Evolutionary conservation across 2,113 vertebrate species (phyloP), one percentile per base, ranked within the genome.

Genomic region (Psittacula cyanocephala): DNA sequence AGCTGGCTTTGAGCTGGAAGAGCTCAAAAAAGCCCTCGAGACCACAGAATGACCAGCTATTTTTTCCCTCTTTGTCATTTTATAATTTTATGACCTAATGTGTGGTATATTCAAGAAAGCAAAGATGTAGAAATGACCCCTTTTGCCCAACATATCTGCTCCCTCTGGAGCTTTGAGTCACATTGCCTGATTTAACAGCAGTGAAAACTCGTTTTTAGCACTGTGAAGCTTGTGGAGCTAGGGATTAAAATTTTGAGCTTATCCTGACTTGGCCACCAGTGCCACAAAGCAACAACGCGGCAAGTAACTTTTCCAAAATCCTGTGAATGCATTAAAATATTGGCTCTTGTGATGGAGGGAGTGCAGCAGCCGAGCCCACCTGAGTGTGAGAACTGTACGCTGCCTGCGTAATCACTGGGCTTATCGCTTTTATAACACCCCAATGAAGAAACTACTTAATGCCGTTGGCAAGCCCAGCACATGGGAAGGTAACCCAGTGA

Each of bases 41-140:
- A 91, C 75, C 84, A 84, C 72, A 95, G 60, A 96, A 88, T 12
- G 6, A 67, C 59, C 52, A 91, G 52, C 44, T 89, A 70, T 88
- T 81, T 95, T 83, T 81, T 62, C 67, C 43, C 31, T 74, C 89
- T 93, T 97, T 96, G 84, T 94, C 82, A 75, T 86, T 81, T 87
- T 88, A 87, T 69, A 93, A 85, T 85, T 72, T 91, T 89, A 94
- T n/a, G 69, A 77, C 85, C 53, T 74, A 41, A 68, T 63, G 63
- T 19, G 64, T 75, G 57, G 62, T 33, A 16, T 17, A 91, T 60
- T 47, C 55, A 83, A 87, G 86, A 83, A 57, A 83, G 81, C 39
- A 57, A 64, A 15, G 0, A 77, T 47, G 17, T 75, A 93, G 69
- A 96, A 93, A 82, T 3, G 10, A 29, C 64, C 52, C 81, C 88